Conservation (phyloP, 1,140 invertebrate genomes). For the Bombus haemorrhoidalis region DNA sequence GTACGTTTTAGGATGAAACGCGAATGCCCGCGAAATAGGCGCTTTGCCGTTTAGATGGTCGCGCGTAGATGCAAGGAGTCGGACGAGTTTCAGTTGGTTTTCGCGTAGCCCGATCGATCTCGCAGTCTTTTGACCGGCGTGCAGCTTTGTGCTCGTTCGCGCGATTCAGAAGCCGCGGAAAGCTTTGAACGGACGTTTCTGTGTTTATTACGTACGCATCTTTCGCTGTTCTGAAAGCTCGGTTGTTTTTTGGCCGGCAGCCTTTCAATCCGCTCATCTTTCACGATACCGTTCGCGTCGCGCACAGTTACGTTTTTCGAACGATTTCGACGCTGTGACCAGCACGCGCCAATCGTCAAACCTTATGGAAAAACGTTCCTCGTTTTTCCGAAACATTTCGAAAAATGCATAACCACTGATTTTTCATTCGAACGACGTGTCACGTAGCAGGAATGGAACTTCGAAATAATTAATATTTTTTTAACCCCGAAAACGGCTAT, state of each 20-base stretch:
- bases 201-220: slow-evolving; percentile 30
- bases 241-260: background rate
- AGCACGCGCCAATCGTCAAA: background rate
- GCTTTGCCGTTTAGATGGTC: background rate
- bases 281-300: background rate
- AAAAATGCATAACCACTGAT: background rate
- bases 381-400: too few species aligned
- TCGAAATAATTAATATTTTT: background rate
- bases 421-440: background rate
- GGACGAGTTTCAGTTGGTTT: background rate
- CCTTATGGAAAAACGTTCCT: background rate
- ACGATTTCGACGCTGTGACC: background rate
- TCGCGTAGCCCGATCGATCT: slow-evolving; percentile 1
- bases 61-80: background rate
- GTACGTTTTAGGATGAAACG: background rate
- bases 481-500: background rate
- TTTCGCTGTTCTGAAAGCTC: background rate
- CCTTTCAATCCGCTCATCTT: background rate
- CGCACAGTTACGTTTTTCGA: background rate
- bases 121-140: background rate
- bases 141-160: slow-evolving; percentile 30
- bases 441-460: background rate
- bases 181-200: slow-evolving; percentile 4
- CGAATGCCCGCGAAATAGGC: too few species aligned
- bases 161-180: background rate